Conservation (phyloP, 2,888 invertebrate genomes). For the Caenorhabditis wallacei region DNA sequence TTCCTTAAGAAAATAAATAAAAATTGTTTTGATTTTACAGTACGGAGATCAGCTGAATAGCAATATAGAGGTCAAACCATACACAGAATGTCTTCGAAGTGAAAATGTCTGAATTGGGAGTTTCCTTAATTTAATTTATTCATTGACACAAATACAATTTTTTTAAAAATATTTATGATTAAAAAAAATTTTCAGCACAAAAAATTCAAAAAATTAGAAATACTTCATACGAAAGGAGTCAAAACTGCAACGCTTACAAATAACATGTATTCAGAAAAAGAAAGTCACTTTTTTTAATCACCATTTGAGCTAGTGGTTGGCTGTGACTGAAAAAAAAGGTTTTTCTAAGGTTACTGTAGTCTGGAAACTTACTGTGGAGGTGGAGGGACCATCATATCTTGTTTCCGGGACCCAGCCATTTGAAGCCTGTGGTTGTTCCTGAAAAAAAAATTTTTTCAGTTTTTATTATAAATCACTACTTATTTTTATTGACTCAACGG, state of each 20-base stretch:
- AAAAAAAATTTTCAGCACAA: constrained; percentile 26
- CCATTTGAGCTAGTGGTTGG: too few species aligned
- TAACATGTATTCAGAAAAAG: constrained; percentile 73
- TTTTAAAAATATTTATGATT: not conserved
- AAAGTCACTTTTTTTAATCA: constrained; percentile 18
- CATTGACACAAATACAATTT: too few species aligned
- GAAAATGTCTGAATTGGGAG: constrained; percentile 48
- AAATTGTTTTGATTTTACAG: constrained; percentile 37
- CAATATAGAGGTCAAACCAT: constrained; percentile 47
- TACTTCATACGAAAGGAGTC: constrained; percentile 66
- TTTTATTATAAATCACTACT: too few species aligned
- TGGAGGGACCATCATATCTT: too few species aligned
- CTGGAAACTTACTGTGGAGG: too few species aligned
- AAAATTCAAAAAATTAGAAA: constrained; percentile 55
- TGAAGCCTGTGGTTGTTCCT: too few species aligned
- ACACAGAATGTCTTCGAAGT: constrained; percentile 54
- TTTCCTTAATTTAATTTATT: not conserved
- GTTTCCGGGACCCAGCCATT: too few species aligned
- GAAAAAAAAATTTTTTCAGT: too few species aligned
- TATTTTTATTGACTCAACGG: too few species aligned
- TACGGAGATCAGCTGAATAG: constrained; percentile 44
- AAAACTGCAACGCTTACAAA: constrained; percentile 76
- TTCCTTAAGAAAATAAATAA: constrained; percentile 51
- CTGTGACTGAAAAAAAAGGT: too few species aligned
- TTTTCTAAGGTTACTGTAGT: too few species aligned